These are phyloP conservation scores for Ormyrus thymus DNA, from an alignment of 2,888 invertebrate species.

Conservation along the genomic window DNA sequence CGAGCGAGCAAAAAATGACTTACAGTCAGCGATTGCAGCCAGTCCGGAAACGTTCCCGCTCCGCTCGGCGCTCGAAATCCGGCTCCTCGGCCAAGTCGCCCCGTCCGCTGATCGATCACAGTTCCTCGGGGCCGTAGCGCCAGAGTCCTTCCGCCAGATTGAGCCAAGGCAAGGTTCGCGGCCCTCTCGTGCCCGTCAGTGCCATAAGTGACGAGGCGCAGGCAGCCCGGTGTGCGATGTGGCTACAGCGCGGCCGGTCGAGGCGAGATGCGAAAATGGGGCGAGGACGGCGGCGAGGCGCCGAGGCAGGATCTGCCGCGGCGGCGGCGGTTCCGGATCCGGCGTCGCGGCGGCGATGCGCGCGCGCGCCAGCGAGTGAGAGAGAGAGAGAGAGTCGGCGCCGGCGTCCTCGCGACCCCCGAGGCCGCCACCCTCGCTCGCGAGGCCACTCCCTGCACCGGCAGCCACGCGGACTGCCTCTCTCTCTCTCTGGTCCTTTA, in stretches of 20 bases:
- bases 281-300: slow-evolving; percentile 44
- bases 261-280: slow-evolving; percentile 47
- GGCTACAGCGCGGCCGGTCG: neutral
- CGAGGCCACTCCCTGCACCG: neutral
- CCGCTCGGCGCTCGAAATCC: too few species aligned
- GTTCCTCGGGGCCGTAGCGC: too few species aligned
- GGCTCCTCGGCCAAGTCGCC: too few species aligned
- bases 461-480: slow-evolving; percentile 15
- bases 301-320: slow-evolving; percentile 5
- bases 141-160: too few species aligned
- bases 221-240: neutral
- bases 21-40: too few species aligned
- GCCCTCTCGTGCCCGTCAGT: slow-evolving; percentile 3
- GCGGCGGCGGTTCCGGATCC: slow-evolving; percentile 47
- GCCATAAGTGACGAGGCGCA: slow-evolving; percentile 39
- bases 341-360: slow-evolving; percentile 30
- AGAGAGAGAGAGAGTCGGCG: slow-evolving; percentile 3
- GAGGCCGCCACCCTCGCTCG: slow-evolving; percentile 1
- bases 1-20: too few species aligned
- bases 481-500: slow-evolving; percentile 2
- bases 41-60: too few species aligned
- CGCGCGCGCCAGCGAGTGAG: slow-evolving; percentile 11
- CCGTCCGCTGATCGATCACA: too few species aligned
- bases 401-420: slow-evolving; percentile 11
- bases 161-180: too few species aligned